phyloP scores from a whole-genome alignment of 2,113 vertebrate genomes.

The Oncorhynchus nerka region DNA sequence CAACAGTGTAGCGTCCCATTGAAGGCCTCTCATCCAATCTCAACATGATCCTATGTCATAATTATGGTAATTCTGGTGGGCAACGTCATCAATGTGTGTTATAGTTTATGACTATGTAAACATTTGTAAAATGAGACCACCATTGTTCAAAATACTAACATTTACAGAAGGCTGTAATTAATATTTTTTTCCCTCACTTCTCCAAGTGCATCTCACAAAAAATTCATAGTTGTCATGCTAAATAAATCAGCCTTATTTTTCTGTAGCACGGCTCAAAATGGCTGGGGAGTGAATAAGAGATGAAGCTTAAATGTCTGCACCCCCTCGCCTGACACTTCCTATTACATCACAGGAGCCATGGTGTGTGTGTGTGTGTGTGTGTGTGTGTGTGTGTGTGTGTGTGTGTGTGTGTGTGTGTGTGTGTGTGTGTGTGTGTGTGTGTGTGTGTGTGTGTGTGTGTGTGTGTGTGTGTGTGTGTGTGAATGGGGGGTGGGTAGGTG shows the following conservation, averaged over 20 bases:
- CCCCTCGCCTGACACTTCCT: conserved; percentile 74
- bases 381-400: conserved; percentile 20
- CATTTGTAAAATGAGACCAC: conserved; percentile 36
- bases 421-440: conserved; percentile 3
- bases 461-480: conserved; percentile 4
- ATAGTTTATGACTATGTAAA: no score
- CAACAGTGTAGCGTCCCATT: neutral
- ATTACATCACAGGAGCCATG: conserved; percentile 72
- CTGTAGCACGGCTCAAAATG: conserved; percentile 69
- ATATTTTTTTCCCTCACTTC: conserved; percentile 43
- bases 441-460: conserved; percentile 10
- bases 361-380: conserved; percentile 11
- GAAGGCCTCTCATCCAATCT: neutral
- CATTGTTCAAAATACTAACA: conserved; percentile 48
- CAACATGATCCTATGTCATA: neutral
- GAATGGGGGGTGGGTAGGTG: no score
- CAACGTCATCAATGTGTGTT: no score
- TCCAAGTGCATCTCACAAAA: conserved; percentile 70
- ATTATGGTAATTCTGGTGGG: conserved; percentile 21
- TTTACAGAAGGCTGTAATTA: conserved; percentile 52
- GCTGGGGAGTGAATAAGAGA: conserved; percentile 77
- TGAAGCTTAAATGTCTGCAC: conserved; percentile 78
- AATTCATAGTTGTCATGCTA: conserved; percentile 82
- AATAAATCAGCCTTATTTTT: conserved; percentile 78
- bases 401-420: conserved; percentile 17